Evolutionary conservation across 2,888 invertebrate genomes (phyloP).

Genomic region (Campoletis raptor): DNA sequence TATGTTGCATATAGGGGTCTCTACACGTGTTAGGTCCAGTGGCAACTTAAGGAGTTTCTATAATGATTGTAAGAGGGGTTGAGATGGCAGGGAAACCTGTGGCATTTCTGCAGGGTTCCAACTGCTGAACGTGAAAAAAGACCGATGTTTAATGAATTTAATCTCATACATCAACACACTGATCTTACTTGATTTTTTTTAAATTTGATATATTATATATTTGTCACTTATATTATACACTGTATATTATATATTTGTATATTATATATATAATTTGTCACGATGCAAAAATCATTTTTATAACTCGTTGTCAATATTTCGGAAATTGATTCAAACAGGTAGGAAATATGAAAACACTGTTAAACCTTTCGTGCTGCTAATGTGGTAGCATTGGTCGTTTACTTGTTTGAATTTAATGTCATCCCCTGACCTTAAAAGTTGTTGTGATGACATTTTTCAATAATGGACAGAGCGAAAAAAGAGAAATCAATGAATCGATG

Average conservation of each 20-base stretch:
- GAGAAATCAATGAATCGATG: conserved; percentile 28
- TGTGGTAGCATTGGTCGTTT: conserved; percentile 29
- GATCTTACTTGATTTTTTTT: conserved; percentile 2
- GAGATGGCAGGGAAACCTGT: too few relatives aligned
- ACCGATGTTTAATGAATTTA: neutral
- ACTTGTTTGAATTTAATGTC: conserved; percentile 30
- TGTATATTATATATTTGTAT: too few relatives aligned
- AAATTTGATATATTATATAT: too few relatives aligned
- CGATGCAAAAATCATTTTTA: conserved; percentile 11
- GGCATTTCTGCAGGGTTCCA: too few relatives aligned
- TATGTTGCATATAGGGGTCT: too few relatives aligned
- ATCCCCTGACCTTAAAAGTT: conserved; percentile 32
- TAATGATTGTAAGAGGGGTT: neutral
- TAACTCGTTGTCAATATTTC: conserved; percentile 18
- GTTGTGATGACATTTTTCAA: conserved; percentile 31
- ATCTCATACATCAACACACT: conserved; percentile 5
- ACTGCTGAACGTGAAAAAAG: too few relatives aligned
- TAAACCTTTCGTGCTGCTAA: conserved; percentile 18
- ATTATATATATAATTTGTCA: conserved; percentile 24
- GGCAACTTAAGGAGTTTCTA: too few relatives aligned
- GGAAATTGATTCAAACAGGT: conserved; percentile 14
- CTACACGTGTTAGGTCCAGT: too few relatives aligned
- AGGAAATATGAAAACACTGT: conserved; percentile 27
- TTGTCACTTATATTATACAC: too few relatives aligned
- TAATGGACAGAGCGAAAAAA: conserved; percentile 31